phyloP scores from a whole-genome alignment of 2,797 vertebrate genomes.

The Lagorchestes hirsutus region DNA sequence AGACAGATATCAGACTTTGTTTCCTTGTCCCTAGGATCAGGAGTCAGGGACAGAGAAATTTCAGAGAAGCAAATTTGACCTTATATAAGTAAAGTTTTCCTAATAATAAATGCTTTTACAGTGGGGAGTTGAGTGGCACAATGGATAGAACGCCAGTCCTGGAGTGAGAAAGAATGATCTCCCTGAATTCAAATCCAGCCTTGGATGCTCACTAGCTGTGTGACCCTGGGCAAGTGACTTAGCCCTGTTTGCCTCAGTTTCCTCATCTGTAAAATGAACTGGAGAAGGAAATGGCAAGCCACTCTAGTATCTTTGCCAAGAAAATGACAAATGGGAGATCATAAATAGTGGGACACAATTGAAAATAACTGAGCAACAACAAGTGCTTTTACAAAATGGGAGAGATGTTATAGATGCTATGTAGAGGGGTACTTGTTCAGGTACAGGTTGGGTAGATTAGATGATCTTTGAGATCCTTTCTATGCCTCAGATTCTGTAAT shows the following conservation, averaged over 20 bases:
- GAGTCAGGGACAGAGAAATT: background rate
- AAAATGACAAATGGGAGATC: background rate
- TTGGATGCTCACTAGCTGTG: background rate
- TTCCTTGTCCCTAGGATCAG: background rate
- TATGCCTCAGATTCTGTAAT: background rate
- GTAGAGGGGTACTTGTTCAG: background rate
- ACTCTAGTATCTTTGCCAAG: background rate
- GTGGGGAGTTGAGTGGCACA: background rate
- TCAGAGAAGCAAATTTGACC: background rate
- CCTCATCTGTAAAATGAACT: background rate
- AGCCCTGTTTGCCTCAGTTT: background rate
- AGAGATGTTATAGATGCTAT: background rate
- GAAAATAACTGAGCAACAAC: background rate
- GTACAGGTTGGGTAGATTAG: background rate
- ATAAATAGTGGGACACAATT: background rate
- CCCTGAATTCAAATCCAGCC: background rate
- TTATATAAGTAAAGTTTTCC: background rate
- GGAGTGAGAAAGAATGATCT: background rate
- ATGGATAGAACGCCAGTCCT: background rate
- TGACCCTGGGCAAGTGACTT: background rate
- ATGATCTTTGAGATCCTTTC: background rate
- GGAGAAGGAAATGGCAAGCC: background rate
- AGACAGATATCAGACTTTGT: background rate
- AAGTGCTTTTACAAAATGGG: background rate
- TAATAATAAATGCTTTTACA: background rate